A percentile compares a stretch with the other conserved stretches of the same genome.
These are phyloP conservation scores for Hydraecia micacea DNA, from an alignment of 2,888 invertebrate species.

Conservation along the genomic window DNA sequence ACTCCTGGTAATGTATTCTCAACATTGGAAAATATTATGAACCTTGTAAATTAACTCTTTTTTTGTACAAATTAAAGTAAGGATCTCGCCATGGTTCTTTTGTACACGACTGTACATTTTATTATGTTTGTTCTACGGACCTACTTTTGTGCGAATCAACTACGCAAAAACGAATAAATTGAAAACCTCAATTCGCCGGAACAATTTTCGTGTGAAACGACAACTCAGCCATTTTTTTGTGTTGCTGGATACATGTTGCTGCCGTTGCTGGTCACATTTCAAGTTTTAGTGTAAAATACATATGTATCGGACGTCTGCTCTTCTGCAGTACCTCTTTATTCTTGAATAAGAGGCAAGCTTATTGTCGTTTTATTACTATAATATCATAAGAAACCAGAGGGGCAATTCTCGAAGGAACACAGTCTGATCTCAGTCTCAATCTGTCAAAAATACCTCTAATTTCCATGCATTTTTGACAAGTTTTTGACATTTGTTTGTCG, in stretches of 20 bases:
- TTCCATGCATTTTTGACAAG: too few species aligned
- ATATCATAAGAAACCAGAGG: background rate
- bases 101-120: background rate
- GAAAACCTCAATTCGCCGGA: too few species aligned
- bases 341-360: background rate
- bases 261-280: background rate
- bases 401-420: background rate
- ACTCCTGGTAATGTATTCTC: too few species aligned
- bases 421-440: too few species aligned
- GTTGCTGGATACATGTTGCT: background rate
- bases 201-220: background rate
- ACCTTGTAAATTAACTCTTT: too few species aligned
- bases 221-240: too few species aligned
- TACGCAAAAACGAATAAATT: background rate
- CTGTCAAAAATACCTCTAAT: too few species aligned
- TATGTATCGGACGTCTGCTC: background rate
- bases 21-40: too few species aligned
- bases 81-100: background rate
- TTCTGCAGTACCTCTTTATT: background rate
- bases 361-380: background rate
- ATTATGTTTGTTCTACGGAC: background rate
- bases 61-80: too few species aligned
- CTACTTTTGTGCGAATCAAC: background rate
- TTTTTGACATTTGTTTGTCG: too few species aligned
- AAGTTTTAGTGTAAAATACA: constrained; percentile 1